Evolutionary conservation across 2,888 invertebrate genomes (phyloP).

Genomic region (Stratiomys singularior): DNA sequence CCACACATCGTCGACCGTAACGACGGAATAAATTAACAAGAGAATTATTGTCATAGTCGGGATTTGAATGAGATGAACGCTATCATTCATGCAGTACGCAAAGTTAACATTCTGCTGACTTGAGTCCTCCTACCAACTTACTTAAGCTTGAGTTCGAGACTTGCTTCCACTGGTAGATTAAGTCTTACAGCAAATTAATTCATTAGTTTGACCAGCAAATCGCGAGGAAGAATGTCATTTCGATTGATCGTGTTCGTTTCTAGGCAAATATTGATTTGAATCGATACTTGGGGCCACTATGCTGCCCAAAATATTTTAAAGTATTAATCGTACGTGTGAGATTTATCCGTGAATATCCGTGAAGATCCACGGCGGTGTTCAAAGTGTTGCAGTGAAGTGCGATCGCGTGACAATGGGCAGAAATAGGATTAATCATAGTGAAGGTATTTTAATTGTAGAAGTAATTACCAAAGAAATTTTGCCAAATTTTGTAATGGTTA

Average conservation of each 20-base stretch:
- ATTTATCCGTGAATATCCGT: neutral
- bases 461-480: neutral
- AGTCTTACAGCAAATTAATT: conserved; percentile 21
- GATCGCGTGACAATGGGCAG: neutral
- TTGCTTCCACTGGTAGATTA: neutral
- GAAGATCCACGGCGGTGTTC: neutral
- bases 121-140: neutral
- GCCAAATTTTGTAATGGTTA: neutral
- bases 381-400: neutral
- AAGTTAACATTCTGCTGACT: conserved; percentile 4
- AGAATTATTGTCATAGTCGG: neutral
- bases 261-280: neutral
- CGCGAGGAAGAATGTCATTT: neutral
- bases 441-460: conserved; percentile 1
- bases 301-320: neutral
- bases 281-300: neutral
- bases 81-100: neutral
- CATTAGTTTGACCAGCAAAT: neutral
- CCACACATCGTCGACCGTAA: neutral
- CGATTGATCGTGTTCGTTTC: neutral
- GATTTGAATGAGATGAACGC: neutral
- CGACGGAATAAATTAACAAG: conserved; percentile 21
- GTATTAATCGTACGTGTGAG: neutral
- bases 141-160: neutral
- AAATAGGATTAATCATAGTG: neutral